Conservation (phyloP, 1,140 invertebrate species). For the Heliconius congener region DNA sequence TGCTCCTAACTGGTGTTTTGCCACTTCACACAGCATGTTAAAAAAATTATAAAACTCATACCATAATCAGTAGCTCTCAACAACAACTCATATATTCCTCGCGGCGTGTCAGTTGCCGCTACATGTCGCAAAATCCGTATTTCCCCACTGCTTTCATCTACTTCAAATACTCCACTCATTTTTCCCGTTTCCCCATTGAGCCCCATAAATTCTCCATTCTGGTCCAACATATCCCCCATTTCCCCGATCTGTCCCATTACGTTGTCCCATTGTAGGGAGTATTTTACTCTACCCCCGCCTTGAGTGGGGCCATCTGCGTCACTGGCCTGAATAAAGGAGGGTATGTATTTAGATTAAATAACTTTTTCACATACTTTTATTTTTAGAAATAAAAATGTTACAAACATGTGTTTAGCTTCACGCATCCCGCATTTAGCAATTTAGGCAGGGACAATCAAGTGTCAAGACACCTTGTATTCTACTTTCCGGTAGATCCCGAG, state of each 20-base stretch:
- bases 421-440: too few species aligned
- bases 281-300: conserved; percentile 85
- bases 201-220: neutral
- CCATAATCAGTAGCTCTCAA: conserved; percentile 88
- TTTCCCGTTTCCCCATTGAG: neutral
- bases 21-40: too few species aligned
- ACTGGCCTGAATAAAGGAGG: conserved; percentile 79
- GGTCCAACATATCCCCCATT: neutral
- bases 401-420: too few species aligned
- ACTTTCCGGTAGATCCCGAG: too few species aligned
- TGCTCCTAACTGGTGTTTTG: too few species aligned
- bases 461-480: too few species aligned
- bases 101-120: conserved; percentile 86
- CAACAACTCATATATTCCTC: conserved; percentile 87
- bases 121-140: conserved; percentile 84
- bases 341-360: neutral
- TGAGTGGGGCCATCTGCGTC: conserved; percentile 87
- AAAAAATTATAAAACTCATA: conserved; percentile 38
- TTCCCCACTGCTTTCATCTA: conserved; percentile 87
- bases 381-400: too few species aligned
- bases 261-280: conserved; percentile 86
- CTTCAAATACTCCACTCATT: conserved; percentile 79
- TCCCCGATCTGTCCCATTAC: neutral
- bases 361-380: too few species aligned
- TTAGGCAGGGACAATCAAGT: too few species aligned